These are phyloP conservation scores for Triops longicaudatus DNA, from an alignment of 1,140 invertebrate species.

Conservation along the genomic window DNA sequence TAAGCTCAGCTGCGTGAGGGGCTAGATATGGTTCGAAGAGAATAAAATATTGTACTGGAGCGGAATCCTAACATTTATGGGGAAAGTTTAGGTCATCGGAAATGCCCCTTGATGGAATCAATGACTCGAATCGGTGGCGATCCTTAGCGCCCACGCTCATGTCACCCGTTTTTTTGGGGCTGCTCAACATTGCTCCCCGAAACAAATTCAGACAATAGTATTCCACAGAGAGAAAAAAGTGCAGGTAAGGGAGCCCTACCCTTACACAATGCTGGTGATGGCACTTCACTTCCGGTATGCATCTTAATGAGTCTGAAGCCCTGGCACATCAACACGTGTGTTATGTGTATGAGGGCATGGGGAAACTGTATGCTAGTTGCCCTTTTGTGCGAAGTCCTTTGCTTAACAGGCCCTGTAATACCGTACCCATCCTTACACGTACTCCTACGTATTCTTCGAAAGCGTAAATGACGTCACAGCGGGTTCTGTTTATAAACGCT, in stretches of 20 bases:
- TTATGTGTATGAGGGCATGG: background rate
- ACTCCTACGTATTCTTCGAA: constrained; percentile 1
- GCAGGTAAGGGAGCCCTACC: background rate
- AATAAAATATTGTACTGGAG: background rate
- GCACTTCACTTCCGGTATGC: constrained; percentile 6
- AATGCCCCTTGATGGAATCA: constrained; percentile 9
- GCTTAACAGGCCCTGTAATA: background rate
- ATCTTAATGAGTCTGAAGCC: background rate
- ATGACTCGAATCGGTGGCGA: constrained; percentile 14
- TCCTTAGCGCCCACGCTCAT: background rate
- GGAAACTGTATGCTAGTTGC: background rate
- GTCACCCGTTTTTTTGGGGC: background rate
- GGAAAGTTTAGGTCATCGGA: constrained; percentile 5
- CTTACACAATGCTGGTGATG: background rate
- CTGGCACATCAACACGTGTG: background rate
- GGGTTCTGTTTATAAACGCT: background rate
- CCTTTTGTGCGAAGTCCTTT: background rate
- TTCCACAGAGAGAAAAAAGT: background rate
- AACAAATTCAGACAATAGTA: background rate
- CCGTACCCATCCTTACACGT: background rate
- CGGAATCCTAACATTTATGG: background rate
- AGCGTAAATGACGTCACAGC: background rate
- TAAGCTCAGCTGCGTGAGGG: too few relatives aligned
- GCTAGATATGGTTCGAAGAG: background rate
- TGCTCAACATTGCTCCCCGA: background rate